phyloP scores from a whole-genome alignment of 2,797 vertebrate species.

The Enoplosus armatus region DNA sequence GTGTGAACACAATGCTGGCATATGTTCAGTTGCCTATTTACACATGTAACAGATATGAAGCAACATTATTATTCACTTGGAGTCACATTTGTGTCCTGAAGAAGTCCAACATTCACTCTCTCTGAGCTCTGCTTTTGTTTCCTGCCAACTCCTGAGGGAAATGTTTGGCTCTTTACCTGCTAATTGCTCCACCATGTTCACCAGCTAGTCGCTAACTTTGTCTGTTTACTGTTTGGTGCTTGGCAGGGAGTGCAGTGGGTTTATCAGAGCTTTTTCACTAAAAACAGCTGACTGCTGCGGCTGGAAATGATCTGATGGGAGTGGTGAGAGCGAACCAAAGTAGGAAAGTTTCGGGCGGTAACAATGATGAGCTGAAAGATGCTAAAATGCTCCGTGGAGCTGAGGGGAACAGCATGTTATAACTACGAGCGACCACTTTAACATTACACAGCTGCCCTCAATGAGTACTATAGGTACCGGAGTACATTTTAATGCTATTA shows the following conservation, averaged over 20 bases:
- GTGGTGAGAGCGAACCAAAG: too few species aligned
- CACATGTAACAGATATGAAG: not conserved
- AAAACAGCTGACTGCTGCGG: not conserved
- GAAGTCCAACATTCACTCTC: too few species aligned
- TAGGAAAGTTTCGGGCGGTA: not conserved
- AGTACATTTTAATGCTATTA: not conserved
- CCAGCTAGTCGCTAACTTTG: not conserved
- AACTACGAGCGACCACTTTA: not conserved
- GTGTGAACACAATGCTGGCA: not conserved
- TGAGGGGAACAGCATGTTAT: not conserved
- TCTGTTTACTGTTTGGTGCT: not conserved
- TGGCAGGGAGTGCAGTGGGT: not conserved
- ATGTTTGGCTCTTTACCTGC: not conserved
- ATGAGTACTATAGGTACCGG: too few species aligned
- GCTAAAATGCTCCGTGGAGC: not conserved
- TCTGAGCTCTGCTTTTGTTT: too few species aligned
- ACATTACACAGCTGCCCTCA: not conserved
- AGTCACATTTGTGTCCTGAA: not conserved
- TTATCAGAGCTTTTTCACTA: not conserved
- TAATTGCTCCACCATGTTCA: not conserved
- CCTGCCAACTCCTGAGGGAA: not conserved
- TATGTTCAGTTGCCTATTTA: not conserved
- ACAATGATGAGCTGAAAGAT: not conserved
- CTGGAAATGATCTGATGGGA: not conserved
- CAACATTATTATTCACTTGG: not conserved